Conservation (phyloP, 2,113 vertebrate species). For the Chamaetylas fuelleborni region DNA sequence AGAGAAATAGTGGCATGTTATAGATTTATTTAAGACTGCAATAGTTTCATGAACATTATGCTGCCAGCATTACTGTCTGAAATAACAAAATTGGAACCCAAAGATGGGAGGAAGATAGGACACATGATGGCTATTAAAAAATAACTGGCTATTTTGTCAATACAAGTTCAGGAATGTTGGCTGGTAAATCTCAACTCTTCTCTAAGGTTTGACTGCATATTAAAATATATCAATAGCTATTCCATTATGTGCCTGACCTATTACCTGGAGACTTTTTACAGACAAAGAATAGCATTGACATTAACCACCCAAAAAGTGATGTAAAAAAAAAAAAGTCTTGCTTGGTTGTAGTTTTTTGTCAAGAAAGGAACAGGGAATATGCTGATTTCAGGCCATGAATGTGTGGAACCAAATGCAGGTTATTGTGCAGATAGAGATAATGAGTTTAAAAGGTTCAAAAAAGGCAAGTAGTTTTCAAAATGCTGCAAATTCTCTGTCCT, state of each 20-base stretch:
- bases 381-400: background rate
- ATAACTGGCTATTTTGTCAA: slow-evolving; percentile 55
- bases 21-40: slow-evolving; percentile 66
- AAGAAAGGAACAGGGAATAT: background rate
- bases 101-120: background rate
- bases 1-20: slow-evolving; percentile 13
- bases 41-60: slow-evolving; percentile 18
- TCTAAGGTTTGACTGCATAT: slow-evolving; percentile 38
- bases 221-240: slow-evolving; percentile 55
- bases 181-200: slow-evolving; percentile 53
- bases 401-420: background rate
- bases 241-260: slow-evolving; percentile 32
- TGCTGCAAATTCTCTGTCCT: background rate
- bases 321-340: background rate
- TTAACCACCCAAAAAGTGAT: background rate
- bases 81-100: slow-evolving; percentile 27
- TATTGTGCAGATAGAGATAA: background rate
- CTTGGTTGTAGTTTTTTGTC: background rate
- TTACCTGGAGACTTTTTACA: background rate
- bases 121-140: slow-evolving; percentile 57
- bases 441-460: background rate
- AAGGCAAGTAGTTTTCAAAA: background rate
- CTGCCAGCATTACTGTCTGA: slow-evolving; percentile 26
- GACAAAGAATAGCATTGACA: background rate
- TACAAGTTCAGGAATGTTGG: slow-evolving; percentile 62